Percentiles rank a stretch among this genome's conserved stretches.
Evolutionary conservation across 2,113 vertebrate species (phyloP).

Genomic region (Centropus unirufus): DNA sequence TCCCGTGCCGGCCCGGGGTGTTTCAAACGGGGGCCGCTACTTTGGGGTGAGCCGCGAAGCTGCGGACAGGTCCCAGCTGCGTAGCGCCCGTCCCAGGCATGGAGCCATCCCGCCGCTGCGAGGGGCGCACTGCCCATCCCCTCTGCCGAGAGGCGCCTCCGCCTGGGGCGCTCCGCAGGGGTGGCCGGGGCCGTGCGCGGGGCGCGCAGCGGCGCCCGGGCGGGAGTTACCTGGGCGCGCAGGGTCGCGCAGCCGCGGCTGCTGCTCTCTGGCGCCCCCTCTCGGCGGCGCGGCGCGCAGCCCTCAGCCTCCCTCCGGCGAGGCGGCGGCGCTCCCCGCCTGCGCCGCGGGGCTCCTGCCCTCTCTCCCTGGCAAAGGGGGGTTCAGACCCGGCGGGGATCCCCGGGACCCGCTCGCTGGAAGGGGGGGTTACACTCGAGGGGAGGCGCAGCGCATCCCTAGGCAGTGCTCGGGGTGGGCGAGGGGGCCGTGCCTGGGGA

Average conservation of each 20-base stretch:
- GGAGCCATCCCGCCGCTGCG: neutral
- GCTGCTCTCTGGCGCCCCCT: conserved; percentile 73
- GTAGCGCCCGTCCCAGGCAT: neutral
- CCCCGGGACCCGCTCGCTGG: neutral
- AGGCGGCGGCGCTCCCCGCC: neutral
- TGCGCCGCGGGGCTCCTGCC: neutral
- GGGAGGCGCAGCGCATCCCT: neutral
- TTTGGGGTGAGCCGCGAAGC: neutral
- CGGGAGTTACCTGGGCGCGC: conserved; percentile 33
- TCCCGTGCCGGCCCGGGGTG: neutral
- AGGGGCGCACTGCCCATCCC: neutral
- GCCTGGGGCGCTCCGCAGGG: neutral
- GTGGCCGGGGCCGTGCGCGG: neutral
- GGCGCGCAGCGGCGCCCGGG: neutral
- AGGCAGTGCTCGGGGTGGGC: neutral
- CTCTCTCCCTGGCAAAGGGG: neutral
- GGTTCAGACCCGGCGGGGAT: neutral
- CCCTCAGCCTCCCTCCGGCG: neutral
- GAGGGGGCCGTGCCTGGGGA: neutral
- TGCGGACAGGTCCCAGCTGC: neutral
- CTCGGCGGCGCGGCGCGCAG: neutral
- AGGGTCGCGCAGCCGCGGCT: neutral
- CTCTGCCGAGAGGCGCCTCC: too few species aligned
- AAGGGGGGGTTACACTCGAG: neutral
- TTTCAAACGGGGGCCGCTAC: neutral